Conservation (phyloP, 1,140 invertebrate genomes). For the Lordiphosa clarofinis region DNA sequence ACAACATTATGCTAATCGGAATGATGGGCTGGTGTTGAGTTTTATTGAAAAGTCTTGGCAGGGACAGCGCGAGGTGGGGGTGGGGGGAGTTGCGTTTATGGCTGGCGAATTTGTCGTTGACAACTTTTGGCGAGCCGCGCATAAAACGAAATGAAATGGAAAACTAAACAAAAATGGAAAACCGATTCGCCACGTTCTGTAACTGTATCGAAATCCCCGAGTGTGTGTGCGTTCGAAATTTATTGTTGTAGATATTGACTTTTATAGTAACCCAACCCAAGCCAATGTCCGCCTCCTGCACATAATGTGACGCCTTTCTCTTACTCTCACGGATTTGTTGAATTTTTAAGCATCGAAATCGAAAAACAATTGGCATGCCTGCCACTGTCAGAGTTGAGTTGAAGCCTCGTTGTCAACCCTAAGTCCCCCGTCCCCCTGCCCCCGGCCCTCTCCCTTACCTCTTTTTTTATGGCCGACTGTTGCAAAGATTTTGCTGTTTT, state of each 20-base stretch:
- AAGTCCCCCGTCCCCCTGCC: conserved; percentile 1
- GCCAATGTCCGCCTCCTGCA: conserved; percentile 14
- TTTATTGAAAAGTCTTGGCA: conserved; percentile 51
- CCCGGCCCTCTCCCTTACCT: conserved; percentile 26
- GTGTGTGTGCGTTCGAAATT: conserved; percentile 53
- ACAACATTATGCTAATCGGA: conserved; percentile 73
- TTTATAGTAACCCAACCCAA: conserved; percentile 54
- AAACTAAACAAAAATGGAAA: conserved; percentile 52
- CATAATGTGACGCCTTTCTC: conserved; percentile 31
- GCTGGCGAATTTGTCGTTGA: conserved; percentile 59
- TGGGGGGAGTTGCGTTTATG: conserved; percentile 24
- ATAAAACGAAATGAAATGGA: conserved; percentile 76
- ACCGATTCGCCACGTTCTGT: conserved; percentile 40
- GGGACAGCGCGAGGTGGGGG: neutral
- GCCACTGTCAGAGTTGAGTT: conserved; percentile 46
- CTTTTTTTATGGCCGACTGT: conserved; percentile 62
- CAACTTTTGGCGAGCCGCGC: conserved; percentile 65
- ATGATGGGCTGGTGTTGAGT: conserved; percentile 52
- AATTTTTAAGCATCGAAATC: conserved; percentile 63
- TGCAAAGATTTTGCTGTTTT: conserved; percentile 74
- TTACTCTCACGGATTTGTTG: conserved; percentile 46
- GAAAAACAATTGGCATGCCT: conserved; percentile 76
- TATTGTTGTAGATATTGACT: conserved; percentile 77
- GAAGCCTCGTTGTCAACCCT: conserved; percentile 41
- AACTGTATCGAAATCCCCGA: conserved; percentile 37